Conservation (phyloP, 2,113 vertebrate genomes). For the Eretmochelys imbricata region DNA sequence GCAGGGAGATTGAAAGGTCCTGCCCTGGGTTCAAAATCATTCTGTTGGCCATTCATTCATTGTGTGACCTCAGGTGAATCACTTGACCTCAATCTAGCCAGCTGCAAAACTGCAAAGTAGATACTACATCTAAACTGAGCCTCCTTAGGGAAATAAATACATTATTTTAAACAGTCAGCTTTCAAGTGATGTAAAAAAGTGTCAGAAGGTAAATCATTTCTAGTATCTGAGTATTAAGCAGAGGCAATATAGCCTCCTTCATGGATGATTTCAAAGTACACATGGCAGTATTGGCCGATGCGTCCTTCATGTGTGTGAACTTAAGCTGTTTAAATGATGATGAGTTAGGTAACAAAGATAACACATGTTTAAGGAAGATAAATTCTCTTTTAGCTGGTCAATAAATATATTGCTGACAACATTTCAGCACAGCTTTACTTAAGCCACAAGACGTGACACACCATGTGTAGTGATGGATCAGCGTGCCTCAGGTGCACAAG, state of each 20-base stretch:
- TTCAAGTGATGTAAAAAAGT: neutral
- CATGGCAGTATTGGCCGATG: neutral
- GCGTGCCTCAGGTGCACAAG: neutral
- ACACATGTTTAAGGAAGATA: slow-evolving; percentile 72
- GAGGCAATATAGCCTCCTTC: slow-evolving; percentile 26
- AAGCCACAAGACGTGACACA: slow-evolving; percentile 42
- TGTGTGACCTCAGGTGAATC: slow-evolving; percentile 20
- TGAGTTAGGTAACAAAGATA: slow-evolving; percentile 71
- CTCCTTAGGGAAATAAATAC: neutral
- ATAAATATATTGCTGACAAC: slow-evolving; percentile 37
- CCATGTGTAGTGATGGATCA: neutral
- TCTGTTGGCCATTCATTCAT: slow-evolving; percentile 21
- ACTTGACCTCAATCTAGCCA: slow-evolving; percentile 27
- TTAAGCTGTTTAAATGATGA: slow-evolving; percentile 65
- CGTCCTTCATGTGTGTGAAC: slow-evolving; percentile 52
- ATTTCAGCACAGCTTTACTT: slow-evolving; percentile 15
- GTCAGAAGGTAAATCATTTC: slow-evolving; percentile 36
- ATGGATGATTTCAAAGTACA: slow-evolving; percentile 42
- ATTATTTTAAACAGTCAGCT: neutral
- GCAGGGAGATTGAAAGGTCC: slow-evolving; percentile 28
- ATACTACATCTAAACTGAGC: neutral
- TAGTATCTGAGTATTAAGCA: slow-evolving; percentile 17
- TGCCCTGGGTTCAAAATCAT: slow-evolving; percentile 36
- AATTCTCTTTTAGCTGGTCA: slow-evolving; percentile 53
- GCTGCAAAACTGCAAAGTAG: neutral